Evolutionary conservation across 1,140 invertebrate species (phyloP), one percentile per base, ranked within the genome.

Genomic region (Portunus trituberculatus): DNA sequence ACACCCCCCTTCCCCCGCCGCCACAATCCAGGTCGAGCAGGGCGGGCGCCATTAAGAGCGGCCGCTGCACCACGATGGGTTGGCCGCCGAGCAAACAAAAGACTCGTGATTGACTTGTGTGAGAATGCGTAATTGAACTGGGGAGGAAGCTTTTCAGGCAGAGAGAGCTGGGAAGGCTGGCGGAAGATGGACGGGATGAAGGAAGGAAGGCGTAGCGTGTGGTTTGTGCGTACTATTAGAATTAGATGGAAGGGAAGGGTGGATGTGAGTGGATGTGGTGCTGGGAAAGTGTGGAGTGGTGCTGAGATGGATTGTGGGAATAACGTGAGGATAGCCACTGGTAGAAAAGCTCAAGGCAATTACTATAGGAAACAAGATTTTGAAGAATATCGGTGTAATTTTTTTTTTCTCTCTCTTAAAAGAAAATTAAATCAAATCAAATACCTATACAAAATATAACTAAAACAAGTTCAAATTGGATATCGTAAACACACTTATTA

Each of bases 61-160:
- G 67, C 84, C 12, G 84, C 84, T 39, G 84, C 87, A 89, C 87
- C 87, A 48, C 87, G 46, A 12, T 89, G 12, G 39, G 4, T 6
- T 32, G 39, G 87, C 29, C 59, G 67, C 91, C 89, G 31, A 8
- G 31, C 10, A 45, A 25, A 92, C 91, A 92, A 92, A 92, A 83
- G 67, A 83, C 67, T 45, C 28, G 91, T 92, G 91, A 92, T 92
- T 92, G 91, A 67, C 91, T 45, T 92, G 91, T 83, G 91, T 45
- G 91, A 92, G 91, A 83, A 92, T 92, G 91, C 67, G 91, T 92
- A 92, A 92, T 83, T 92, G 91, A 92, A 92, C 91, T 29, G 29
- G 29, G 29, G 91, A 83, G 59, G 16, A 32, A 48, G 67, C 67
- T 92, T 92, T 92, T 92, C 91, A 92, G 48, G 91, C 84, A 67